Evolutionary conservation across 2,888 invertebrate genomes (phyloP).

Genomic region (Rhamnusium bicolor): DNA sequence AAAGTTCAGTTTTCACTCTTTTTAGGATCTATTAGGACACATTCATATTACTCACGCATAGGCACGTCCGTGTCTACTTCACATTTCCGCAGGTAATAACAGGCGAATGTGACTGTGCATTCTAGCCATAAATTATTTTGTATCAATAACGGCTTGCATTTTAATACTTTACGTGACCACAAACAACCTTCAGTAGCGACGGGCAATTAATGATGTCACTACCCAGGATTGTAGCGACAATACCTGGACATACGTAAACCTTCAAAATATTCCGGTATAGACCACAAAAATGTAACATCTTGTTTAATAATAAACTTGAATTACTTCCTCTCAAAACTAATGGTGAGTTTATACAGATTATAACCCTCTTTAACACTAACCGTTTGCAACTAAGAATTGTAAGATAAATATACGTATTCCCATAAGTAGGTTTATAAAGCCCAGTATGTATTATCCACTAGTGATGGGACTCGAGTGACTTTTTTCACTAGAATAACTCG

Average conservation of each 20-base stretch:
- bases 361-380: too few relatives aligned
- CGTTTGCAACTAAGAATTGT: too few relatives aligned
- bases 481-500: too few relatives aligned
- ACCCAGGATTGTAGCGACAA: not conserved
- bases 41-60: not conserved
- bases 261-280: too few relatives aligned
- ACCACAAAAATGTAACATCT: too few relatives aligned
- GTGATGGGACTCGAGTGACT: too few relatives aligned
- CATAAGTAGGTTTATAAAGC: too few relatives aligned
- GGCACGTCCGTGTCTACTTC: slow-evolving; percentile 12
- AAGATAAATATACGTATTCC: too few relatives aligned
- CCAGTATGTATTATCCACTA: too few relatives aligned
- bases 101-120: slow-evolving; percentile 47
- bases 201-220: slow-evolving; percentile 4
- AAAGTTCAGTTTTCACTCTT: not conserved
- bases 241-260: not conserved
- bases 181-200: slow-evolving; percentile 23
- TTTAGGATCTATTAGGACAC: slow-evolving; percentile 6
- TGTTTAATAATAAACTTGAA: too few relatives aligned
- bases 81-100: slow-evolving; percentile 29
- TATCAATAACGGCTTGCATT: slow-evolving; percentile 41
- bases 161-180: slow-evolving; percentile 38
- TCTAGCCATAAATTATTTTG: slow-evolving; percentile 47
- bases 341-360: too few relatives aligned
- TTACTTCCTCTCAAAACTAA: too few relatives aligned